Conservation (phyloP, 1,140 invertebrate genomes). For the Plodia interpunctella region DNA sequence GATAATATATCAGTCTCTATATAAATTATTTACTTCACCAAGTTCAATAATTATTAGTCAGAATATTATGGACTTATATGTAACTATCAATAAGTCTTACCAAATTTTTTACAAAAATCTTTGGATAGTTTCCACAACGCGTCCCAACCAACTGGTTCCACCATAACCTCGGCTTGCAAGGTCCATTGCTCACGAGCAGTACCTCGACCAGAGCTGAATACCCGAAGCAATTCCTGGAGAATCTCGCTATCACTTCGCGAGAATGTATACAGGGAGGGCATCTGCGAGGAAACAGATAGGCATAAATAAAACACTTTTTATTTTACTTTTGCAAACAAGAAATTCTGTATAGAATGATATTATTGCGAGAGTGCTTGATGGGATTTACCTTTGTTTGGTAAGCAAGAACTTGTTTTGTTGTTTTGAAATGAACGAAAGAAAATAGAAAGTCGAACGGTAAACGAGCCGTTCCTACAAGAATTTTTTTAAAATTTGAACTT, state of each 20-base stretch:
- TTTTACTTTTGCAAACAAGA: too few relatives aligned
- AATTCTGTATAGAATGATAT: too few relatives aligned
- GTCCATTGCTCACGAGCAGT: constrained; percentile 59
- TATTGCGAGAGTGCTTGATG: not conserved
- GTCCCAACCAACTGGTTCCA: constrained; percentile 67
- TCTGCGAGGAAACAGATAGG: constrained; percentile 33
- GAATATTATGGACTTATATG: too few relatives aligned
- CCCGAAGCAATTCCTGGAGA: constrained; percentile 48
- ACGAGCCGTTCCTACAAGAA: too few relatives aligned
- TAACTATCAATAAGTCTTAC: constrained; percentile 31
- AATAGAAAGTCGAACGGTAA: too few relatives aligned
- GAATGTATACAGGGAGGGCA: constrained; percentile 60
- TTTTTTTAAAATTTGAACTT: too few relatives aligned
- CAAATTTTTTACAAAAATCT: constrained; percentile 66
- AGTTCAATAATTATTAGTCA: too few relatives aligned
- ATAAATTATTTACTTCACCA: too few relatives aligned
- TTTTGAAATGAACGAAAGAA: too few relatives aligned
- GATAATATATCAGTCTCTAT: too few relatives aligned
- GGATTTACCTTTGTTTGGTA: not conserved
- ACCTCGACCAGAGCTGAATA: constrained; percentile 52
- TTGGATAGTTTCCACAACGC: constrained; percentile 69
- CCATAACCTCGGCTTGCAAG: constrained; percentile 54
- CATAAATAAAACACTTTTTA: not conserved
- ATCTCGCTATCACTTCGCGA: constrained; percentile 55
- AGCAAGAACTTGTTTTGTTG: too few relatives aligned